Evolutionary conservation across 2,113 vertebrate species (phyloP).

Genomic region (Muntiacus reevesi): DNA sequence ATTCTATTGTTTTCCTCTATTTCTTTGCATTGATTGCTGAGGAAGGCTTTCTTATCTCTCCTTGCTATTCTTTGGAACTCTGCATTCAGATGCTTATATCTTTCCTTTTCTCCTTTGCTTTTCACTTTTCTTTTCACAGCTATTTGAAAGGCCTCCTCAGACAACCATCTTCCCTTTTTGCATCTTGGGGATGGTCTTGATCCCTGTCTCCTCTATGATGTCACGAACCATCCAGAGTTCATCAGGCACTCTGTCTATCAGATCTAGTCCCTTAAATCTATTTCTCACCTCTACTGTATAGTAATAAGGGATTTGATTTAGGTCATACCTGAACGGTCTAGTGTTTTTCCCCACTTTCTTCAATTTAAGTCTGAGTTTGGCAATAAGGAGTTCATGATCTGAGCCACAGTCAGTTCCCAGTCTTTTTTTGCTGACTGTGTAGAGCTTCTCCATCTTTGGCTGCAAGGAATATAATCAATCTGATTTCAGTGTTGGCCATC

Average conservation of each 20-base stretch:
- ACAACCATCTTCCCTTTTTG: background rate
- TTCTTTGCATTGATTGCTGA: background rate
- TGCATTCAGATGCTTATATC: background rate
- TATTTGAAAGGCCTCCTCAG: background rate
- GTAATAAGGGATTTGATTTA: background rate
- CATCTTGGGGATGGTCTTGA: background rate
- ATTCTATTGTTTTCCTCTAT: background rate
- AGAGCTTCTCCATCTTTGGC: background rate
- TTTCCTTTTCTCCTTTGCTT: background rate
- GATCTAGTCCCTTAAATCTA: background rate
- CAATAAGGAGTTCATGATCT: background rate
- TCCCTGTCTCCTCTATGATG: background rate
- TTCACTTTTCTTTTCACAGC: background rate
- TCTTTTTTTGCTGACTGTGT: background rate
- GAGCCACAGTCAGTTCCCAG: background rate
- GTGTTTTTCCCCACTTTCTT: background rate
- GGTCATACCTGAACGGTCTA: background rate
- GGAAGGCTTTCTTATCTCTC: background rate
- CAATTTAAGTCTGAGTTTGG: background rate
- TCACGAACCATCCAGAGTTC: fast-evolving
- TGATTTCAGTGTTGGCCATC: background rate
- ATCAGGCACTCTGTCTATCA: background rate
- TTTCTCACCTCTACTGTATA: background rate
- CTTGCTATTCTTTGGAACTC: background rate
- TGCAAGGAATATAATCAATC: background rate